A percentile compares a stretch with the other conserved stretches of the same genome.
phyloP scores from a whole-genome alignment of 2,797 vertebrate genomes.

The Chaunax sp. region DNA sequence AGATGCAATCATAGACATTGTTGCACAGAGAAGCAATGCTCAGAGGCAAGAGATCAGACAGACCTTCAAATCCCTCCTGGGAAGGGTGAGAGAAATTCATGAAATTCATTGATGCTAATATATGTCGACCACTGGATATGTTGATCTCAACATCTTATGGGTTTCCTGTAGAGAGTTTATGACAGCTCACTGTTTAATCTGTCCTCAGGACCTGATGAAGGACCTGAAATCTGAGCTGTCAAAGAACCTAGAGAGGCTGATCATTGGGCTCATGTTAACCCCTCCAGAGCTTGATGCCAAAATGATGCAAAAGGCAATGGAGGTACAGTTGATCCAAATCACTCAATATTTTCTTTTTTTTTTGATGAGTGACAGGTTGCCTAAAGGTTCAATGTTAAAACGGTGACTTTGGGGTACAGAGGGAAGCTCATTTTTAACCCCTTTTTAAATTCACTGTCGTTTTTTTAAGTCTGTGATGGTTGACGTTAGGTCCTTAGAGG shows the following conservation, averaged over 20 bases:
- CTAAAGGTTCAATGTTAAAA: background rate
- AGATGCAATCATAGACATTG: slow-evolving; percentile 91
- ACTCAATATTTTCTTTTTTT: background rate
- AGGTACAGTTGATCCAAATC: slow-evolving; percentile 80
- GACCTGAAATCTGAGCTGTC: slow-evolving; percentile 97
- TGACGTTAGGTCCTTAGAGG: background rate
- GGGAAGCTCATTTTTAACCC: background rate
- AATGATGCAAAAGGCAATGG: slow-evolving; percentile 96
- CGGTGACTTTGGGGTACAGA: background rate
- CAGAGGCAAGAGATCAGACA: slow-evolving; percentile 95
- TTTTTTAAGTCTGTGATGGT: no score
- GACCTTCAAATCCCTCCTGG: slow-evolving; percentile 94
- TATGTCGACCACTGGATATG: background rate
- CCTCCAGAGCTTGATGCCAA: slow-evolving; percentile 95
- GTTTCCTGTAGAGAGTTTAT: background rate
- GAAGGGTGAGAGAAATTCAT: slow-evolving; percentile 84
- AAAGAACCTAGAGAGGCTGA: slow-evolving; percentile 90
- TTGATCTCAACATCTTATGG: background rate
- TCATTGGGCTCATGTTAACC: slow-evolving; percentile 93
- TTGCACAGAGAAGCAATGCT: slow-evolving; percentile 89
- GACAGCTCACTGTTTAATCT: slow-evolving; percentile 1
- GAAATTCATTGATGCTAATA: background rate
- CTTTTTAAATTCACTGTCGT: no score
- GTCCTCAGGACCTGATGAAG: slow-evolving; percentile 91
- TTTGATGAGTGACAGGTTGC: background rate